phyloP scores from a whole-genome alignment of 2,113 vertebrate genomes.

The Suncus etruscus region DNA sequence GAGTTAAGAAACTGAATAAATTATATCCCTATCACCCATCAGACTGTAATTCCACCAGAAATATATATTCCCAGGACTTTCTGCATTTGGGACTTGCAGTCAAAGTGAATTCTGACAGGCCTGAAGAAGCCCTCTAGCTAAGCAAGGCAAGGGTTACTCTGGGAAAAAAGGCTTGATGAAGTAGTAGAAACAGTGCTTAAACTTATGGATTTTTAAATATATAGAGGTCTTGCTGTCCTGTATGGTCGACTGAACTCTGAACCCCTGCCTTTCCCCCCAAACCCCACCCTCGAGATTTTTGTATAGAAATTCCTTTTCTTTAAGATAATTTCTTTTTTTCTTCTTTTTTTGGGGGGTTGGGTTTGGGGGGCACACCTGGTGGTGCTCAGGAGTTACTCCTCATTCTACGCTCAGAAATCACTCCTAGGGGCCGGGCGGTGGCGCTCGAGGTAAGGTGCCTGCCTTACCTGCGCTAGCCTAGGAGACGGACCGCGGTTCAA shows the following conservation, averaged over 20 bases:
- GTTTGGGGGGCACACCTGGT: no score
- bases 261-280: not conserved
- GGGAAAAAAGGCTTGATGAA: not conserved
- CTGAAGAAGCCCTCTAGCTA: not conserved
- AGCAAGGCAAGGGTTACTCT: not conserved
- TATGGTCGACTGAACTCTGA: not conserved
- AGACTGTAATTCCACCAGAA: not conserved
- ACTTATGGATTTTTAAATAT: no score
- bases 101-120: not conserved
- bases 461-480: no score
- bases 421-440: no score
- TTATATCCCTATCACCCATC: no score
- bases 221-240: accelerated
- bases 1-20: not conserved
- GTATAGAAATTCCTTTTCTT: not conserved
- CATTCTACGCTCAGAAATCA: no score
- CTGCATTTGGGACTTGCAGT: not conserved
- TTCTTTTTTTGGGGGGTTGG: no score
- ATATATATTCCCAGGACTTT: not conserved
- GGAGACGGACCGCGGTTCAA: no score
- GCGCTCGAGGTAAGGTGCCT: no score
- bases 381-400: no score
- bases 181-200: accelerated
- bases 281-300: not conserved
- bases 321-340: not conserved